Base-by-base conservation (phyloP, 92 coral and sea anemone species). In the Parazoanthus swiftii region DNA sequence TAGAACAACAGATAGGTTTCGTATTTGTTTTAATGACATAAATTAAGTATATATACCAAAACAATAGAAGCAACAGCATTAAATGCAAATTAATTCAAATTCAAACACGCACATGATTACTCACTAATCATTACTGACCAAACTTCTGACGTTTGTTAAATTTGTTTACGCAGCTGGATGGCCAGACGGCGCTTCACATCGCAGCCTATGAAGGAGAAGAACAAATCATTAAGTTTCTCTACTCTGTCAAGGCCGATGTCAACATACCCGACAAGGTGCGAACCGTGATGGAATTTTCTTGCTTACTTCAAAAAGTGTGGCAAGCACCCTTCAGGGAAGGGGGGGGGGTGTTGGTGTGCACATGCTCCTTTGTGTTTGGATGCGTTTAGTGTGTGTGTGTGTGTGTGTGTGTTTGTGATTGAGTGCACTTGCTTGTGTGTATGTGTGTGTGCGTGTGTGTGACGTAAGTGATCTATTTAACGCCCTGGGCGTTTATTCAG, bases 151-250 rank as follows among this genome's bases (percentile, higher is more conserved):
- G 56, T 26, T 6, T 15, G 39, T 67, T 51, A 74, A 23, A 59
- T 42, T 88, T 90, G 23, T 37, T 43, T 50, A 36, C 67, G 5
- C 92, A 97, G 99, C n/a, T 74, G 46, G 99, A 97, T 16, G 99
- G 99, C 13, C 99, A 92, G 77, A 97, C 99, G 16, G 98, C 99
- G 73, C 89, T 97, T 2, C 99, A 97, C 38, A 89, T 95, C 74
- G 99, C 99, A 20, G 98, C 97, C n/a, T 85, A 84, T 56, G 99
- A 97, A 84, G 99, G 99, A 33, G 99, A 97, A 77, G 99, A 95
- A 51, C 75, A 95, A 26, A 93, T 93, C 86, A 92, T 95, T 59
- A 97, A 97, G 79, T 91, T 93, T 71, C 92, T 95, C 50, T 92
- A 91, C 73, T 90, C 96, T 26, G 95, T 89, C 75, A 90, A 89